Percentiles rank a stretch among this genome's conserved stretches.
Conservation (phyloP, 2,797 vertebrate genomes). For the Rhyacichthys aspro region DNA sequence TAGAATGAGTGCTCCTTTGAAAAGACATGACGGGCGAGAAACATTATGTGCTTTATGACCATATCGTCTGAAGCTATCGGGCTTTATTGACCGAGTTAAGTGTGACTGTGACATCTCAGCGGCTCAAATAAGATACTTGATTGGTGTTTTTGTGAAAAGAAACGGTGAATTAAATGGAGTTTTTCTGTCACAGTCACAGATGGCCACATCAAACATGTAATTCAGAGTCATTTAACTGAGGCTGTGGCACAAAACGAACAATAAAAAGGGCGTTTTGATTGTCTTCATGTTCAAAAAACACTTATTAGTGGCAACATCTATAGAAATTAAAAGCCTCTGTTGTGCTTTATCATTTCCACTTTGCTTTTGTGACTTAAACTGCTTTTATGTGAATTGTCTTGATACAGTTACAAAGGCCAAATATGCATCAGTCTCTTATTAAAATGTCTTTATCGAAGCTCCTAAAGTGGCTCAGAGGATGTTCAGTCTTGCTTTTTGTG, state of each 20-base stretch:
- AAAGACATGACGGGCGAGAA: too few species aligned
- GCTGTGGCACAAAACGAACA: not conserved
- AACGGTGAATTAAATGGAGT: not conserved
- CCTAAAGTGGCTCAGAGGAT: too few species aligned
- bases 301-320: not conserved
- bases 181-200: conserved; percentile 9
- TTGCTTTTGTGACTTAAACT: too few species aligned
- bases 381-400: too few species aligned
- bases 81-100: conserved; percentile 25
- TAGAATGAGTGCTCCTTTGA: too few species aligned
- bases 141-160: conserved; percentile 6
- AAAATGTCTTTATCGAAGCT: too few species aligned
- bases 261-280: conserved; percentile 1
- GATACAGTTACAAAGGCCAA: too few species aligned
- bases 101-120: conserved; percentile 19
- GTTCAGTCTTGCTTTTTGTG: too few species aligned
- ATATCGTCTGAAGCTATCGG: too few species aligned
- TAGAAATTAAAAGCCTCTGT: not conserved
- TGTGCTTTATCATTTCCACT: too few species aligned
- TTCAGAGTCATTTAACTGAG: conserved; percentile 8
- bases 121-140: conserved; percentile 18
- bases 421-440: too few species aligned
- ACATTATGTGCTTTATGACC: too few species aligned
- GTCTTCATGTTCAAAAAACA: conserved; percentile 16
- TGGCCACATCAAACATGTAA: conserved; percentile 11